Evolutionary conservation across 2,888 invertebrate species (phyloP), one percentile per base, ranked within the genome.

Genomic region (Acanthosepion lycidas): DNA sequence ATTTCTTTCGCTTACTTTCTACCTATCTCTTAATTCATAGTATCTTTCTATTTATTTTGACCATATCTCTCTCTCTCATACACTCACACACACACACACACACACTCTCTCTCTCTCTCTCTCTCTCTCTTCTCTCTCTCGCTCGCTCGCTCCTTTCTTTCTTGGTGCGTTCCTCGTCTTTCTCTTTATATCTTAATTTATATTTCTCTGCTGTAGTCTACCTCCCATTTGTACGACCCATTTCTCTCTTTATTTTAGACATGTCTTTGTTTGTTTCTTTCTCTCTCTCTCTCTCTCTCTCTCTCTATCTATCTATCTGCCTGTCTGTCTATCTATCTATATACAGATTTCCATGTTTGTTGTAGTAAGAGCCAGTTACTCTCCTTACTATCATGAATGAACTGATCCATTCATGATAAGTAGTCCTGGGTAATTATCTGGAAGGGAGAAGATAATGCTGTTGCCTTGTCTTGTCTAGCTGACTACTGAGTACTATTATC

Each of bases 111-210:
- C 91, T 33, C 8, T 33, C 91, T 1, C n/a, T n/a, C 91, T 91
- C 91, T 91, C 91, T 91, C 8, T 91, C 91, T 91, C 91, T 91
- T 91, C 91, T 28, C 91, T 91, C 91, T 91, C n/a, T 91, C 91
- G 8, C 8, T 91, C 91, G 1, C n/a, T 91, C 91, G 8, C 42
- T 33, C n/a, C 91, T 42, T 33, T 91, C 91, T 91, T 33, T 91
- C 91, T 33, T 55, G 12, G 55, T 6, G 6, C 91, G 6, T 23
- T 5, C 91, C 5, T 15, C 0, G 20, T 42, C 91, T 91, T 42
- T 91, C 91, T 42, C 91, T 42, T 18, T 42, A 8, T 42, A 33
- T 20, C 6, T 64, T 55, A 18, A 20, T 20, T 33, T 1, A 12
- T 91, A 12, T 91, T 15, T 26, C 91, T 20, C 6, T 55, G 15